phyloP scores from a whole-genome alignment of 2,888 invertebrate species.

The Mythimna lalbum region DNA sequence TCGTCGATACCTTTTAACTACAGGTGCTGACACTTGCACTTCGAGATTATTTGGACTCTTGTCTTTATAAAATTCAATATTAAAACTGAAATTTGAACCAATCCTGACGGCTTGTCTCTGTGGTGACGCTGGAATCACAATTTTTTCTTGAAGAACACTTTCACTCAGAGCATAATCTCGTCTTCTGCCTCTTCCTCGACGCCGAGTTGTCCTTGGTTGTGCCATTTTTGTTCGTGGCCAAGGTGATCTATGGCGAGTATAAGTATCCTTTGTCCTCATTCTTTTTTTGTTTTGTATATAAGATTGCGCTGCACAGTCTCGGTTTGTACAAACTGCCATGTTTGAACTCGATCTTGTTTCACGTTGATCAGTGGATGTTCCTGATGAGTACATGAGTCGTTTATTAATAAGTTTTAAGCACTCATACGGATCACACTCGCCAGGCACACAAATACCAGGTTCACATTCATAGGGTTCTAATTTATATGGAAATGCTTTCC shows the following conservation, averaged over 20 bases:
- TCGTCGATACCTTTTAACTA: constrained; percentile 12
- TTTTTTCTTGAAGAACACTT: constrained; percentile 6
- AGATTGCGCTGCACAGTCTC: constrained; percentile 49
- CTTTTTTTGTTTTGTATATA: constrained; percentile 14
- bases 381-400: constrained; percentile 36
- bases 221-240: not conserved
- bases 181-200: constrained; percentile 11
- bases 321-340: constrained; percentile 20
- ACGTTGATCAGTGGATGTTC: constrained; percentile 34
- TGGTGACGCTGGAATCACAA: not conserved
- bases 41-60: constrained; percentile 7
- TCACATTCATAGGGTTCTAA: constrained; percentile 67
- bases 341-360: constrained; percentile 31
- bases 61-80: constrained; percentile 71
- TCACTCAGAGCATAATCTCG: constrained; percentile 8
- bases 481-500: constrained; percentile 34
- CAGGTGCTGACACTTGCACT: constrained; percentile 31
- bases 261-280: constrained; percentile 17
- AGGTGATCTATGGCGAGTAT: constrained; percentile 3
- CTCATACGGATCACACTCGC: constrained; percentile 67
- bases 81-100: constrained; percentile 69
- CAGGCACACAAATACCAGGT: constrained; percentile 65
- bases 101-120: constrained; percentile 63
- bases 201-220: not conserved
- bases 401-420: constrained; percentile 51